These are phyloP conservation scores for Tolmerus cingulatus DNA, from an alignment of 2,888 invertebrate genomes.

Conservation along the genomic window DNA sequence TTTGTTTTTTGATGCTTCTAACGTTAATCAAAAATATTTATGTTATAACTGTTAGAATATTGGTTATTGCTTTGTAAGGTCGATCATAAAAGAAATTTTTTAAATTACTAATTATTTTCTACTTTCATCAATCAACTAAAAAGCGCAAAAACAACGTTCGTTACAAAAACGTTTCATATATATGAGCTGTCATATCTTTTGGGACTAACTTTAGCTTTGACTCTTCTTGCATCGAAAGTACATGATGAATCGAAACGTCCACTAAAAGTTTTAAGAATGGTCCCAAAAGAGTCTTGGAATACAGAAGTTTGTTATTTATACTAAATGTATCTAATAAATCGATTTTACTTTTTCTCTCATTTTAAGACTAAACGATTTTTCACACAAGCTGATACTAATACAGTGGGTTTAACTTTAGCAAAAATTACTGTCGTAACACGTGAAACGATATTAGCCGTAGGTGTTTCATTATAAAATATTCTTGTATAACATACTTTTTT, in stretches of 20 bases:
- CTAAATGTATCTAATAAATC: not conserved
- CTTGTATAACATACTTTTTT: not conserved
- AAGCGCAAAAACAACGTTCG: not conserved
- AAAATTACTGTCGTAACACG: not conserved
- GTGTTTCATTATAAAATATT: not conserved
- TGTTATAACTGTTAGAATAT: not conserved
- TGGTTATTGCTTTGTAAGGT: not conserved
- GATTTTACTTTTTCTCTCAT: not conserved
- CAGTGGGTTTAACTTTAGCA: not conserved
- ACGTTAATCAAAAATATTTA: not conserved
- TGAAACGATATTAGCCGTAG: not conserved
- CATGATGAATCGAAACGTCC: conserved; percentile 65
- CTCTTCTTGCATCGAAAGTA: conserved; percentile 67
- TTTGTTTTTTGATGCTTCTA: conserved; percentile 64
- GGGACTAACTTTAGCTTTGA: conserved; percentile 65
- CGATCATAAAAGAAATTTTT: not conserved
- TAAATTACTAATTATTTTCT: not conserved
- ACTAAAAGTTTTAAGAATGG: conserved; percentile 61
- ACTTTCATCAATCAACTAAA: not conserved
- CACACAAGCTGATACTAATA: conserved; percentile 29
- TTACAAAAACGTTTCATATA: not conserved
- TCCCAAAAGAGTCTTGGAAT: conserved; percentile 64
- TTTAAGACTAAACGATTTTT: conserved; percentile 46
- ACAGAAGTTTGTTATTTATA: conserved; percentile 58
- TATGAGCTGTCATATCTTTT: not conserved